A percentile compares a stretch with the other conserved stretches of the same genome.
Conservation (phyloP, 2,797 vertebrate genomes). For the Mus caroli region DNA sequence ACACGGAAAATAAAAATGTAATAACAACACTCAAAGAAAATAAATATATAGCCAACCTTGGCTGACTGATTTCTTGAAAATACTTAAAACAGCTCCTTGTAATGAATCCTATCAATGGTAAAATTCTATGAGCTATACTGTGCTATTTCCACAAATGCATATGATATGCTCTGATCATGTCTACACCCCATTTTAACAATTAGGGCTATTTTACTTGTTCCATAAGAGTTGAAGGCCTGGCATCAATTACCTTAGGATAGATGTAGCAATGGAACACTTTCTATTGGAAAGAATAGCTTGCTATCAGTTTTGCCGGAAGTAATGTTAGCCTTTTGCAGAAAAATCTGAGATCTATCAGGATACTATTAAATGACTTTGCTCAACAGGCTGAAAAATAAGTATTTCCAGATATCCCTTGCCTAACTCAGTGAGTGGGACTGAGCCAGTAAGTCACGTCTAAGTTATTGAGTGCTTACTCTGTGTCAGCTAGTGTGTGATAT, state of each 20-base stretch:
- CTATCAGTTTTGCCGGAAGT: constrained; percentile 34
- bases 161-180: neutral
- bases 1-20: neutral
- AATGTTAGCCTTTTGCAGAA: constrained; percentile 41
- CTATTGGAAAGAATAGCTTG: constrained; percentile 43
- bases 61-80: neutral
- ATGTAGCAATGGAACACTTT: neutral
- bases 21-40: neutral
- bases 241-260: neutral
- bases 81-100: neutral
- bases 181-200: neutral
- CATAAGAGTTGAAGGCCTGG: constrained; percentile 7
- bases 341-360: neutral
- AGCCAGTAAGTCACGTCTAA: neutral
- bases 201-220: neutral
- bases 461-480: neutral
- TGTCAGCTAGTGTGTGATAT: neutral
- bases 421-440: constrained; percentile 2
- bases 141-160: neutral
- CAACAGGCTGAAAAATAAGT: constrained; percentile 52
- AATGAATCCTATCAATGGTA: neutral
- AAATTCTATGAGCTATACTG: neutral
- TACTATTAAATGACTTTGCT: constrained; percentile 39
- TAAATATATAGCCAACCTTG: neutral
- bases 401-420: neutral